Evolutionary conservation across 2,113 vertebrate species (phyloP), one percentile per base, ranked within the genome.

Genomic region (Hyla sarda): DNA sequence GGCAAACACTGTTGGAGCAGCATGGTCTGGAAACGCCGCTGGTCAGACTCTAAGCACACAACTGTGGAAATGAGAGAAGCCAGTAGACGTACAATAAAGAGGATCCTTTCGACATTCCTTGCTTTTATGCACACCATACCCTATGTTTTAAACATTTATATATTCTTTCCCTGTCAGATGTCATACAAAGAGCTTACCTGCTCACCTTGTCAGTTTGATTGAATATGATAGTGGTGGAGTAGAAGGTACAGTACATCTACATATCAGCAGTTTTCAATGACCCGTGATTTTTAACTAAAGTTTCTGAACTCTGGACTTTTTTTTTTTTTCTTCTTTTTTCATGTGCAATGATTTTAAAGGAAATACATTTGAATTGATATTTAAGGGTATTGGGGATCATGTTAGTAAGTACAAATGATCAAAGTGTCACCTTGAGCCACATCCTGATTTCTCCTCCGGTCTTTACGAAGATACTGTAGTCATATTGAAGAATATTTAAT

Each of bases 11-110:
- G 91, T 93, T 0, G 93, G 96, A 2, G 94, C 96, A 58, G 94
- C 95, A 71, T 97, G 96, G 96, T 89, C 96, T 9, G 93, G 95
- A 65, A 90, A 91, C 58, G 89, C 96, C 4, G 95, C 98, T 9
- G 97, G 98, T 76, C 98, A 99, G 93, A 99, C 98, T 90, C 97
- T 99, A 88, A 99, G 97, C 94, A 99, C 96, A 88, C 98, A 99
- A 87, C 95, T 99, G 89, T 99, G 98, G 98, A 99, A 99, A 92
- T 99, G 93, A 98, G 73, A 79, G 85, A 28, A 83, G 89, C 87
- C 69, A 48, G 17, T 74, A 79, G 71, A 86, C 87, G 83, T 88
- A 88, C 86, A 11, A 41, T 88, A 87, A 88, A 81, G 90, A 92
- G 87, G 52, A 87, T 84, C 90, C 89, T 87, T 89, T 89, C 84